Evolutionary conservation across 2,113 vertebrate genomes (phyloP).

Genomic region (Phaethon lepturus): DNA sequence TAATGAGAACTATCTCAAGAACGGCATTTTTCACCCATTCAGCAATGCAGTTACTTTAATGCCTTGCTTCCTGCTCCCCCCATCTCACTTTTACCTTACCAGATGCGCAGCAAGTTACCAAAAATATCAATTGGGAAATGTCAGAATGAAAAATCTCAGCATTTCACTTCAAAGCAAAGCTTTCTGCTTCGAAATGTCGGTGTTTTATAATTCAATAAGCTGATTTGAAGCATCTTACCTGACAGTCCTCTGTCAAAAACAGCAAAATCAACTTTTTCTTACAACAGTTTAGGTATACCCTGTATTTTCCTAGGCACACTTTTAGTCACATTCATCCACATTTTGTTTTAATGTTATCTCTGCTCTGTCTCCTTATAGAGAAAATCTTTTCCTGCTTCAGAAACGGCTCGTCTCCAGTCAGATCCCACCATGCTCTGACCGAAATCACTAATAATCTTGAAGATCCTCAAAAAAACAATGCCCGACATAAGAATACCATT

Average conservation of each 20-base stretch:
- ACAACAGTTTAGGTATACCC: not conserved
- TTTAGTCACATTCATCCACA: not conserved
- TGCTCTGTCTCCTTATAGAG: not conserved
- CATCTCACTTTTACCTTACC: constrained; percentile 25
- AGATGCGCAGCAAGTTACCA: constrained; percentile 52
- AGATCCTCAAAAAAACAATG: not conserved
- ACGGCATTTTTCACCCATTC: not conserved
- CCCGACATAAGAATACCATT: not conserved
- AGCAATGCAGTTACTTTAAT: not conserved
- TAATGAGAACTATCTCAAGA: not conserved
- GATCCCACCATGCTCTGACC: not conserved
- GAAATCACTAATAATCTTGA: not conserved
- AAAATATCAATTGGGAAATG: constrained; percentile 49
- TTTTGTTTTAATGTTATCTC: constrained; percentile 16
- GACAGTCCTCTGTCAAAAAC: constrained; percentile 43
- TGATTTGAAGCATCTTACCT: constrained; percentile 59
- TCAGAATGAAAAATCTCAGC: constrained; percentile 59
- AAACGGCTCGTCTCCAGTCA: not conserved
- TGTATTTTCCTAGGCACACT: not conserved
- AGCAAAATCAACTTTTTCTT: constrained; percentile 37
- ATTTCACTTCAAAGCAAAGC: constrained; percentile 57
- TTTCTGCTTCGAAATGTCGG: constrained; percentile 3
- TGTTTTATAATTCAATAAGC: constrained; percentile 51
- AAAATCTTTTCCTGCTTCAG: not conserved
- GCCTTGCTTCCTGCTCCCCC: not conserved